phyloP scores from a whole-genome alignment of 2,797 vertebrate genomes.

The Chiroxiphia lanceolata region DNA sequence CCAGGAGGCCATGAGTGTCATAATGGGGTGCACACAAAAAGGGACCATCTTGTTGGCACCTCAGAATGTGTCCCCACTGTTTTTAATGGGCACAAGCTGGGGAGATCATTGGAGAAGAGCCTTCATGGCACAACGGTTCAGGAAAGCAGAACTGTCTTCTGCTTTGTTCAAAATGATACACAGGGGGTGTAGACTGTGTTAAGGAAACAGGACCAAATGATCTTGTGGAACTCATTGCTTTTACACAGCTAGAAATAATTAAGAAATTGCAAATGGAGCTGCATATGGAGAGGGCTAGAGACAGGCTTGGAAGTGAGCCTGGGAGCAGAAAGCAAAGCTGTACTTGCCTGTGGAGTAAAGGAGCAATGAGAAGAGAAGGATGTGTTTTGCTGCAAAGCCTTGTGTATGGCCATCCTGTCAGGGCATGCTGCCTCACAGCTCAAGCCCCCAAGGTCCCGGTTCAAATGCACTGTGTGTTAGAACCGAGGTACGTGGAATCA shows the following conservation, averaged over 20 bases:
- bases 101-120: not conserved
- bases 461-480: not conserved
- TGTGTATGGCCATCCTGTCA: not conserved
- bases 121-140: not conserved
- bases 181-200: not conserved
- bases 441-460: rapidly evolving
- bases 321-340: not conserved
- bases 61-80: not conserved
- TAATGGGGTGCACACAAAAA: not conserved
- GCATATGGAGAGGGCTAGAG: not conserved
- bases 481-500: not conserved
- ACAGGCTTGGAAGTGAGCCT: rapidly evolving
- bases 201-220: not conserved
- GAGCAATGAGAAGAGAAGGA: not conserved
- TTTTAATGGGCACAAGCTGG: not conserved
- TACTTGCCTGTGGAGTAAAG: not conserved
- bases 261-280: not conserved
- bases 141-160: not conserved
- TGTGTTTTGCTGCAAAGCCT: not conserved
- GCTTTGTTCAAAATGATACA: not conserved
- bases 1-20: rapidly evolving
- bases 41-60: rapidly evolving
- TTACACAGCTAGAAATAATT: not conserved
- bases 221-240: not conserved
- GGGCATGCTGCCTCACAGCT: not conserved